Conservation (phyloP, 2,797 vertebrate species). For the Enteromius radiatus region DNA sequence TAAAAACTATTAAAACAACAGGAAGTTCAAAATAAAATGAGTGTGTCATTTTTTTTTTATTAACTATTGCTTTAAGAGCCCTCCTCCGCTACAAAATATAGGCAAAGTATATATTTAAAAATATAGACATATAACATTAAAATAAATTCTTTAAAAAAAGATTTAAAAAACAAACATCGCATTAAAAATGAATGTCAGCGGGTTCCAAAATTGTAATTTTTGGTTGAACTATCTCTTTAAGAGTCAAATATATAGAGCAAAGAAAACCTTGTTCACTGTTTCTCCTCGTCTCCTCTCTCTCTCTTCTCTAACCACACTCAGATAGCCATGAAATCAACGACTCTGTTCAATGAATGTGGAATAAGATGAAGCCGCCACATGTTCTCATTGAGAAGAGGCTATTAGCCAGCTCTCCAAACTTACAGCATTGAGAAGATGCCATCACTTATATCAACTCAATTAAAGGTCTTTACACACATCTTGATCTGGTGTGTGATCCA, state of each 20-base stretch:
- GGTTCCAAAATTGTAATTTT: background rate
- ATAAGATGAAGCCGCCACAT: constrained; percentile 31
- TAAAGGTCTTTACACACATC: background rate
- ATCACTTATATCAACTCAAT: background rate
- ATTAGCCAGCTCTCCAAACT: constrained; percentile 15
- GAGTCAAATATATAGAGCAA: constrained; percentile 38
- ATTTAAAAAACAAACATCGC: background rate
- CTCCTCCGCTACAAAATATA: background rate
- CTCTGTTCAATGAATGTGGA: constrained; percentile 54
- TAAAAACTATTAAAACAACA: too few relatives aligned
- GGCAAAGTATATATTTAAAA: background rate
- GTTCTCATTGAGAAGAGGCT: constrained; percentile 17
- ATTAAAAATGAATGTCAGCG: background rate
- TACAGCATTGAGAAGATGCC: background rate
- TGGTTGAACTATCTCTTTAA: background rate
- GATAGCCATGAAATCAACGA: constrained; percentile 66
- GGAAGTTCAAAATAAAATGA: too few relatives aligned
- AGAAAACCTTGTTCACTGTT: constrained; percentile 25
- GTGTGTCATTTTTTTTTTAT: too few relatives aligned
- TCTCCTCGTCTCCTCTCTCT: constrained; percentile 21
- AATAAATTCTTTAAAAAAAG: background rate
- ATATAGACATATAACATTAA: background rate
- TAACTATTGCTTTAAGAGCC: background rate
- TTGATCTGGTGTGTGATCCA: background rate
- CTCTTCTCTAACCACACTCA: constrained; percentile 24